These are phyloP conservation scores for Cantharis rustica DNA, from an alignment of 2,888 invertebrate species.

Conservation along the genomic window DNA sequence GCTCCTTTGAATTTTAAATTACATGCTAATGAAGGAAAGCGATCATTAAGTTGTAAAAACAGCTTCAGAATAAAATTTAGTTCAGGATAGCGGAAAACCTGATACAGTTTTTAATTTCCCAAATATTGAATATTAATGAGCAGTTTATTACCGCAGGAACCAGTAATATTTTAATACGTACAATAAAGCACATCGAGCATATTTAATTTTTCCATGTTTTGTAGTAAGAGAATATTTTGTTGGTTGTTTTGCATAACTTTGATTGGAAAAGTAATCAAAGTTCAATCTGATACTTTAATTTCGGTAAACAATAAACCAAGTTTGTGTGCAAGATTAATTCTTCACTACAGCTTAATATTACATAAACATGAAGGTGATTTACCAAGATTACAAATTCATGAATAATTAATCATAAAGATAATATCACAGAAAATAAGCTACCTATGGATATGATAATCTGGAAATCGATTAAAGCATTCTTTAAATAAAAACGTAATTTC, in stretches of 20 bases:
- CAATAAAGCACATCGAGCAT: not conserved
- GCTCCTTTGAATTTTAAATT: not conserved
- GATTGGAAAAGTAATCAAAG: not conserved
- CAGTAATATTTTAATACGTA: not conserved
- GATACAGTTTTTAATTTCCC: not conserved
- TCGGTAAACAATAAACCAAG: not conserved
- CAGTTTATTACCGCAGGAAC: not conserved
- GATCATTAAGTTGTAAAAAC: not conserved
- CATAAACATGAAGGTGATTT: not conserved
- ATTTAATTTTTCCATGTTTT: not conserved
- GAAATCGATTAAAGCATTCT: not conserved
- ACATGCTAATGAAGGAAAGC: not conserved
- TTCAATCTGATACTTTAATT: not conserved
- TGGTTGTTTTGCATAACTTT: not conserved
- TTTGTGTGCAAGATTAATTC: not conserved
- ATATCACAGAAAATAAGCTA: not conserved
- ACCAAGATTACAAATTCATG: not conserved
- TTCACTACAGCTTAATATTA: not conserved
- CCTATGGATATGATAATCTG: not conserved
- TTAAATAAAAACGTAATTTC: not conserved
- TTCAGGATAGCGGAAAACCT: not conserved
- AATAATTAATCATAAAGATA: not conserved
- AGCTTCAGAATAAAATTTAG: not conserved
- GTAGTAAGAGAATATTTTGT: not conserved
- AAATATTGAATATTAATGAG: not conserved